A percentile compares a stretch with the other conserved stretches of the same genome.
These are phyloP conservation scores for Busseola fusca DNA, from an alignment of 2,888 invertebrate species.

Conservation along the genomic window DNA sequence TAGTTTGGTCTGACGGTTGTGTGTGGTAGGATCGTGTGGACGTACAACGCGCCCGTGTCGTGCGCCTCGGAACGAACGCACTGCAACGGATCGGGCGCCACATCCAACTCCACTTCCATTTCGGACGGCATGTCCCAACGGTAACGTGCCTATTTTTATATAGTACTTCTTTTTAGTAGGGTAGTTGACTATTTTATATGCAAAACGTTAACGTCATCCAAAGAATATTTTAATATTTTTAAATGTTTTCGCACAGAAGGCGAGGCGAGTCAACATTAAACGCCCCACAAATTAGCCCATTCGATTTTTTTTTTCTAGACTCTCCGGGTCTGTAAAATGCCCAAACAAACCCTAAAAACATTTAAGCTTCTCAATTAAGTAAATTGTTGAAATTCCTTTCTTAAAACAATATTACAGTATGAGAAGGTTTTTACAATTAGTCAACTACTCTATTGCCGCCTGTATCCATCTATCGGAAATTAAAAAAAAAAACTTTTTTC, in stretches of 20 bases:
- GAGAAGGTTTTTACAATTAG: constrained; percentile 13
- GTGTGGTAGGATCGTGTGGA: constrained; percentile 94
- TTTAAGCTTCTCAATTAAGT: neutral
- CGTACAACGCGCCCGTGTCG: constrained; percentile 96
- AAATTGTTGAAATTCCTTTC: neutral
- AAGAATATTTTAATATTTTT: neutral
- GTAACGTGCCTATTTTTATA: constrained; percentile 64
- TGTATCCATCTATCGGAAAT: constrained; percentile 45
- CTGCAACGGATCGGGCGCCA: constrained; percentile 90
- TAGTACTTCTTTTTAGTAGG: constrained; percentile 30
- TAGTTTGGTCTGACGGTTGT: constrained; percentile 46
- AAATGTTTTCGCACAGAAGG: neutral
- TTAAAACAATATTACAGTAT: neutral
- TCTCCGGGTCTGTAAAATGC: neutral
- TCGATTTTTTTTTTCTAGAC: neutral
- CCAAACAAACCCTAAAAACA: neutral
- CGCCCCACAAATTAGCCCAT: too few relatives aligned
- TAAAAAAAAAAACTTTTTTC: neutral
- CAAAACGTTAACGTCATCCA: neutral
- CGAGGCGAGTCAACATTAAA: neutral
- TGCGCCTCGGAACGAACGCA: constrained; percentile 89
- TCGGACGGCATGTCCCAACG: constrained; percentile 87
- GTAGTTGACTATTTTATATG: constrained; percentile 43
- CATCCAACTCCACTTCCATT: constrained; percentile 89
- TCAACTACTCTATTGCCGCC: constrained; percentile 44